These are phyloP conservation scores for Tretioscincus oriximinensis DNA, from an alignment of 2,113 vertebrate species.

Conservation along the genomic window DNA sequence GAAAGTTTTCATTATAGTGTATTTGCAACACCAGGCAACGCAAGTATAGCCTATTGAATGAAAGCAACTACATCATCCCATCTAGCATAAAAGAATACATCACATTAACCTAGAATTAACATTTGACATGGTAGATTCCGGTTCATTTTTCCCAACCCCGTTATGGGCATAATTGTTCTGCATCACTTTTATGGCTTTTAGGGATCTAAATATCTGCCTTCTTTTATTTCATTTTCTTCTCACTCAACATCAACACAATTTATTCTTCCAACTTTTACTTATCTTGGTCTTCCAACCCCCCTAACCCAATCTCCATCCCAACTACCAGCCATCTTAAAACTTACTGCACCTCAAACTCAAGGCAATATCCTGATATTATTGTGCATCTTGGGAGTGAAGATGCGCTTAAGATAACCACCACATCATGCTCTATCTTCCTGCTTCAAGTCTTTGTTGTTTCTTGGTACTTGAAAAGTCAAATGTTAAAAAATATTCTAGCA, in stretches of 20 bases:
- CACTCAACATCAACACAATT: background rate
- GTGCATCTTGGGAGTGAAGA: background rate
- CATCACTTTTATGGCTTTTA: conserved; percentile 4
- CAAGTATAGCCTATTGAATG: background rate
- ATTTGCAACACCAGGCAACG: background rate
- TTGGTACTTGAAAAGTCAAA: no score
- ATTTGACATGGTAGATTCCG: background rate
- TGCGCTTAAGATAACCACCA: background rate
- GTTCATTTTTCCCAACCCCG: background rate
- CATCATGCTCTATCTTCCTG: background rate
- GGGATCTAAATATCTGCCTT: conserved; percentile 4
- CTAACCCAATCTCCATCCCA: background rate
- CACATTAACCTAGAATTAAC: background rate
- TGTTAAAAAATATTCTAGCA: background rate
- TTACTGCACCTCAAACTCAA: background rate
- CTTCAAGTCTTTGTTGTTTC: background rate
- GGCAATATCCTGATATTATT: background rate
- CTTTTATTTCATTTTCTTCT: background rate
- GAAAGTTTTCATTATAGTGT: background rate
- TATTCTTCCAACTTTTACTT: background rate
- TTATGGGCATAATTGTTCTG: background rate
- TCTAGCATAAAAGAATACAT: background rate
- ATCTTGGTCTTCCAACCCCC: background rate
- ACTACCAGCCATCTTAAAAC: background rate
- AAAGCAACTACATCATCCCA: background rate